phyloP scores from a whole-genome alignment of 2,797 vertebrate genomes.

The Naso thynnoides region DNA sequence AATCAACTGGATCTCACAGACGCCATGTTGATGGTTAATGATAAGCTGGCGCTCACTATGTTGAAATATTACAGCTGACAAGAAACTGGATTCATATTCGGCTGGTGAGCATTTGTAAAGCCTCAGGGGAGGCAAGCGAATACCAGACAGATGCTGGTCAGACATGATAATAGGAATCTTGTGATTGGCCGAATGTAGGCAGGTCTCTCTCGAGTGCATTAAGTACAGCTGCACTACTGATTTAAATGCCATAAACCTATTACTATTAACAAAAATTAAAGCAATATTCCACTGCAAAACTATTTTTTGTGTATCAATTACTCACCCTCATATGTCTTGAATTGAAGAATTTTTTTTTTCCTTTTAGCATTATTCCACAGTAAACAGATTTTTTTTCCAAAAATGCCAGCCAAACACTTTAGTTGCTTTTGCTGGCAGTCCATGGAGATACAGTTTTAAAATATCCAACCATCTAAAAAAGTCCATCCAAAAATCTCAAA shows the following conservation, averaged over 20 bases:
- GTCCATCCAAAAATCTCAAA: too few relatives aligned
- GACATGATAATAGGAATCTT: constrained; percentile 45
- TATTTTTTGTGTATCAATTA: too few relatives aligned
- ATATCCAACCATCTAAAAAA: too few relatives aligned
- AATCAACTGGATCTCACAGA: constrained; percentile 60
- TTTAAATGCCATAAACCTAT: constrained; percentile 40
- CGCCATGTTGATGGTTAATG: constrained; percentile 48
- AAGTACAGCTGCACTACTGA: constrained; percentile 16
- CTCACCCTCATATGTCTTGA: too few relatives aligned
- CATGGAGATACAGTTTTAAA: too few relatives aligned
- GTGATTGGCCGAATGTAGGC: constrained; percentile 18
- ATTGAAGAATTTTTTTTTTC: too few relatives aligned
- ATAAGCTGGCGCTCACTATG: constrained; percentile 39
- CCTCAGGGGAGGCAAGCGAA: constrained; percentile 31
- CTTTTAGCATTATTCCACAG: too few relatives aligned
- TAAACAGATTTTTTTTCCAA: too few relatives aligned
- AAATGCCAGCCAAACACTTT: too few relatives aligned
- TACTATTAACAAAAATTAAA: constrained; percentile 48
- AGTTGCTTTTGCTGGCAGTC: too few relatives aligned
- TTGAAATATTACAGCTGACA: constrained; percentile 51
- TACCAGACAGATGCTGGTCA: constrained; percentile 38
- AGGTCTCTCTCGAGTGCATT: constrained; percentile 4
- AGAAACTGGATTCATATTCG: constrained; percentile 42
- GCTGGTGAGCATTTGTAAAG: constrained; percentile 41
- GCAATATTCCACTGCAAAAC: too few relatives aligned